A percentile compares a stretch with the other conserved stretches of the same genome.
phyloP scores from a whole-genome alignment of 92 coral and sea anemone species.

The Phymanthus crucifer region DNA sequence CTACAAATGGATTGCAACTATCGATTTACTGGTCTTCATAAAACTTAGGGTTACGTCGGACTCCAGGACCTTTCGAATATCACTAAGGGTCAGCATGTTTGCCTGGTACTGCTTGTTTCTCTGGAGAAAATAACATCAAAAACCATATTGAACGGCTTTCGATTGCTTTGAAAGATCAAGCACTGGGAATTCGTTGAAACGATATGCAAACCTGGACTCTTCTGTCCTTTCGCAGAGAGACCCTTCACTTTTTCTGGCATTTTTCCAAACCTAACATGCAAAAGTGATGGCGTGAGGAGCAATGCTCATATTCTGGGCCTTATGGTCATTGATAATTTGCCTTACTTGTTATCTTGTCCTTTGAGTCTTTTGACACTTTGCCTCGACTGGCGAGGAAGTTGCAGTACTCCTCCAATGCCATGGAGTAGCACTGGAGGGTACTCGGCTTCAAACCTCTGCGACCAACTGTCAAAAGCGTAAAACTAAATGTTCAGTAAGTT shows the following conservation, averaged over 20 bases:
- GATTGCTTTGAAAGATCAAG: too few species aligned
- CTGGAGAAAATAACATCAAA: background rate
- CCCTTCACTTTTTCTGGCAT: background rate
- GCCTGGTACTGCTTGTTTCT: background rate
- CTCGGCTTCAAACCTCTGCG: background rate
- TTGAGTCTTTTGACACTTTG: background rate
- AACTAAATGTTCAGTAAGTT: too few species aligned
- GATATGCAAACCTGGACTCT: background rate
- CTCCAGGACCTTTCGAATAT: background rate
- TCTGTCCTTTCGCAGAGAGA: background rate
- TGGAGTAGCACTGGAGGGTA: too few species aligned
- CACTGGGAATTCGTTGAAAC: too few species aligned
- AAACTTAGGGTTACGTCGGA: background rate
- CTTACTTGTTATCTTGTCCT: background rate
- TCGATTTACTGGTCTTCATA: background rate
- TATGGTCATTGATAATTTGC: background rate
- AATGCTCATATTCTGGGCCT: background rate
- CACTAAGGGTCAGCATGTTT: background rate
- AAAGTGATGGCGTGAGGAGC: background rate
- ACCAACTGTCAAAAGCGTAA: background rate
- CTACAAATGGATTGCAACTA: too few species aligned
- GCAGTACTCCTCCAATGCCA: background rate
- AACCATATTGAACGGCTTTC: too few species aligned
- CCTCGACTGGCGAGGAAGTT: background rate
- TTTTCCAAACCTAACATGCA: background rate